These are phyloP conservation scores for Dolichoris vasculosae DNA, from an alignment of 1,140 invertebrate genomes.

Conservation along the genomic window DNA sequence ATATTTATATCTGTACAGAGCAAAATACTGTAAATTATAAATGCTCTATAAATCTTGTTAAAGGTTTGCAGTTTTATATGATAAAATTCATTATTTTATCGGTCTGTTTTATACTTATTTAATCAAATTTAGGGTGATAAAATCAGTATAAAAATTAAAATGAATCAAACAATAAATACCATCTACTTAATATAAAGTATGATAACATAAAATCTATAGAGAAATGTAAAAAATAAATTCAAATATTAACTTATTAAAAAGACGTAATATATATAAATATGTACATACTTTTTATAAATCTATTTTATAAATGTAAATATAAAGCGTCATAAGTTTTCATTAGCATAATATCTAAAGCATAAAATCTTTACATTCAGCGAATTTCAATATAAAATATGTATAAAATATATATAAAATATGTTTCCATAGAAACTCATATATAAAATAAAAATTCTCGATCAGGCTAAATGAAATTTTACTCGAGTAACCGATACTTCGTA, in stretches of 20 bases:
- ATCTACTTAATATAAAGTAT: too few relatives aligned
- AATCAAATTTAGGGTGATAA: too few relatives aligned
- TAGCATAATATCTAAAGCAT: not conserved
- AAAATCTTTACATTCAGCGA: not conserved
- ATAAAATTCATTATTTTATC: not conserved
- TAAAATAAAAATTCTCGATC: constrained; percentile 5
- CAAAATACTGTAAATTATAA: not conserved
- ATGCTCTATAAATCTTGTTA: not conserved
- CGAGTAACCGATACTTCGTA: constrained; percentile 2
- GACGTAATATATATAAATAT: too few relatives aligned
- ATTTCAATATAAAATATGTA: not conserved
- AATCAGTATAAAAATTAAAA: too few relatives aligned
- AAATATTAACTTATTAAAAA: too few relatives aligned
- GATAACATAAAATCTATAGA: too few relatives aligned
- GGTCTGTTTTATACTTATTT: not conserved
- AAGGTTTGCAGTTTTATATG: not conserved
- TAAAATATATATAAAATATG: not conserved
- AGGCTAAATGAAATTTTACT: not conserved
- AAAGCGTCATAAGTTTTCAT: not conserved
- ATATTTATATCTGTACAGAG: not conserved
- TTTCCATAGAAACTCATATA: not conserved
- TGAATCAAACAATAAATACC: too few relatives aligned
- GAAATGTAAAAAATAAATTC: too few relatives aligned
- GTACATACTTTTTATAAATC: not conserved
- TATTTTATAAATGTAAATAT: not conserved